These are phyloP conservation scores for Hydractinia echinata DNA, from an alignment of 30 jellyfish, hydroid and myxozoan genomes.

Conservation along the genomic window DNA sequence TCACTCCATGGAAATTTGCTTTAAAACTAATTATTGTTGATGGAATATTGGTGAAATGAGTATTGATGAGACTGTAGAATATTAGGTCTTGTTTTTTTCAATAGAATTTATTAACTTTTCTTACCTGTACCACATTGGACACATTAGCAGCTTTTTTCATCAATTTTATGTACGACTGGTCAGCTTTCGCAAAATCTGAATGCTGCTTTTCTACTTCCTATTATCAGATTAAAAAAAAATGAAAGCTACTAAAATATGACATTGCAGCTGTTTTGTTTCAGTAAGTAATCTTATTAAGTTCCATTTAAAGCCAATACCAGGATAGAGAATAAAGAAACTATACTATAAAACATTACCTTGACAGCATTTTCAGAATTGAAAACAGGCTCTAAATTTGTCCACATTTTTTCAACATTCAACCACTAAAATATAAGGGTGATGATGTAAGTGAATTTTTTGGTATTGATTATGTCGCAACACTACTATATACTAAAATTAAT, in stretches of 20 bases:
- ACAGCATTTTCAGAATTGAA: slow-evolving; percentile 55
- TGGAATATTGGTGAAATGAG: too few species aligned
- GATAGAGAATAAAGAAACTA: too few species aligned
- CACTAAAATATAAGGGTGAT: slow-evolving; percentile 44
- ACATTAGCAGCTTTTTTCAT: slow-evolving; percentile 75
- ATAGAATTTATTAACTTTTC: background rate
- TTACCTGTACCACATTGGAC: slow-evolving; percentile 71
- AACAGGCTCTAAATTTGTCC: slow-evolving; percentile 74
- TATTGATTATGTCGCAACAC: too few species aligned
- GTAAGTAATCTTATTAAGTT: too few species aligned
- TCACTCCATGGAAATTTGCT: too few species aligned
- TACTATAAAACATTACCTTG: slow-evolving; percentile 27
- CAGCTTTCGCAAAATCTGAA: slow-evolving; percentile 62
- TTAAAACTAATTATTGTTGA: too few species aligned
- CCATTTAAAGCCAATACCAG: too few species aligned
- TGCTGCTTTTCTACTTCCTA: slow-evolving; percentile 69
- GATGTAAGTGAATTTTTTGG: background rate
- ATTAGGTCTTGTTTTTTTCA: background rate
- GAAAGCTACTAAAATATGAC: too few species aligned
- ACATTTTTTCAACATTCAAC: slow-evolving; percentile 67
- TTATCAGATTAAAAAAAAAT: background rate
- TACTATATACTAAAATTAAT: too few species aligned
- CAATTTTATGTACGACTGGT: slow-evolving; percentile 68
- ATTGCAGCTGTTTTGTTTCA: too few species aligned
- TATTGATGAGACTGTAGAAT: too few species aligned